phyloP scores from a whole-genome alignment of 2,113 vertebrate genomes.

The Anthoscopus minutus region DNA sequence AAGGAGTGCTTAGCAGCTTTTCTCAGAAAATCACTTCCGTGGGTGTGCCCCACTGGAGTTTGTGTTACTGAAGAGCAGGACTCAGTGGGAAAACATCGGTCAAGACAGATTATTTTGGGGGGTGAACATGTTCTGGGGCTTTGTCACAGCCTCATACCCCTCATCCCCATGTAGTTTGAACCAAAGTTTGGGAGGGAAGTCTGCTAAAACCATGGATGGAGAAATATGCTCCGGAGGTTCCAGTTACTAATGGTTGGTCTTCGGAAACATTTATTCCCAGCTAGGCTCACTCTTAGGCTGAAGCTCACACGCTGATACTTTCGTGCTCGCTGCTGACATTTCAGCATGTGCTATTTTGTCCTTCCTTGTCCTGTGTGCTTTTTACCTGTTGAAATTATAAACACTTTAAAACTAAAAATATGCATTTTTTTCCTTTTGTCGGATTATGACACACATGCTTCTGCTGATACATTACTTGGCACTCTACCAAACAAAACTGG shows the following conservation, averaged over 20 bases:
- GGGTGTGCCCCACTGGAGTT: neutral
- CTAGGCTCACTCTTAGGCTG: neutral
- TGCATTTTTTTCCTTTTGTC: neutral
- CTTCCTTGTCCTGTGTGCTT: neutral
- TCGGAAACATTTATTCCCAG: neutral
- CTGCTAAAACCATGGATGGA: neutral
- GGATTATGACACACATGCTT: slow-evolving; percentile 9
- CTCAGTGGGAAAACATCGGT: neutral
- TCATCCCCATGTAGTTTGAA: neutral
- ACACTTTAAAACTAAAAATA: slow-evolving; percentile 51
- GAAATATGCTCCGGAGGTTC: neutral
- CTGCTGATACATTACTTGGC: slow-evolving; percentile 9
- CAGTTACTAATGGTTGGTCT: neutral
- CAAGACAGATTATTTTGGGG: neutral
- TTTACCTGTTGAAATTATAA: slow-evolving; percentile 23
- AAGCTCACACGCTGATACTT: neutral
- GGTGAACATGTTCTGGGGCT: rapidly evolving
- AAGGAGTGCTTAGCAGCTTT: no score
- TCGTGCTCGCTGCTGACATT: neutral
- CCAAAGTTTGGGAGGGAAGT: neutral
- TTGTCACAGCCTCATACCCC: neutral
- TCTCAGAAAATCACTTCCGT: no score
- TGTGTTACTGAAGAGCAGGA: neutral
- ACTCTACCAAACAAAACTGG: slow-evolving; percentile 6
- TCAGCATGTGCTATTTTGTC: neutral